These are phyloP conservation scores for Corynorhinus townsendii DNA, from an alignment of 2,113 vertebrate genomes.

Conservation along the genomic window DNA sequence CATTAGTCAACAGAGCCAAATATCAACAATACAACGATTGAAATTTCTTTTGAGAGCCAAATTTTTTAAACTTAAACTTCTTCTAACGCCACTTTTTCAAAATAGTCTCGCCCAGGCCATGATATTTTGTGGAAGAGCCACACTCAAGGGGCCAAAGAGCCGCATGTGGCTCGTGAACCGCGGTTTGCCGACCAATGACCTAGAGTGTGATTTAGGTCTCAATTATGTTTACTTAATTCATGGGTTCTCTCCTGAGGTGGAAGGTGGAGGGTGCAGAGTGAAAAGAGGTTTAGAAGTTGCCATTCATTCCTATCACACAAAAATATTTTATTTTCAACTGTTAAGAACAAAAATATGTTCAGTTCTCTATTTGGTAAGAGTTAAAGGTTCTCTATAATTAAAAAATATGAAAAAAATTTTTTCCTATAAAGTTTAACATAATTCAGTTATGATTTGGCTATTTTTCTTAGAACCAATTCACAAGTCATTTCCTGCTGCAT, in stretches of 20 bases:
- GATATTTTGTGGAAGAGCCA: no score
- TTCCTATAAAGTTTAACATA: neutral
- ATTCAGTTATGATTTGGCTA: neutral
- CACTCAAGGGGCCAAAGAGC: no score
- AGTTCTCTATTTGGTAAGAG: neutral
- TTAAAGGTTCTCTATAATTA: neutral
- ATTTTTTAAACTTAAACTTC: no score
- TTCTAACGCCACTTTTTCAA: no score
- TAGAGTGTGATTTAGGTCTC: neutral
- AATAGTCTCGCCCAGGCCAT: no score
- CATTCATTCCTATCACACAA: neutral
- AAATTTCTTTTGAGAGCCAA: no score
- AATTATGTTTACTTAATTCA: neutral
- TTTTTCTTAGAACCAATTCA: neutral
- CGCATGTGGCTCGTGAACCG: no score
- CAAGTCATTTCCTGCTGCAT: fast-evolving
- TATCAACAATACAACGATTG: no score
- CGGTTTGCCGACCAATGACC: no score
- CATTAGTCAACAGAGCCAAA: no score
- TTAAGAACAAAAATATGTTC: neutral
- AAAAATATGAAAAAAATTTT: neutral
- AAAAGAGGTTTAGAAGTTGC: neutral
- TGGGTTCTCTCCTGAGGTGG: neutral
- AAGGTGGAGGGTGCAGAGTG: neutral
- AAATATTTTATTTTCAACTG: neutral